Percentiles rank a stretch among this genome's conserved stretches.
Conservation (phyloP, 1,140 invertebrate genomes). For the Pachypeltis micranthus region DNA sequence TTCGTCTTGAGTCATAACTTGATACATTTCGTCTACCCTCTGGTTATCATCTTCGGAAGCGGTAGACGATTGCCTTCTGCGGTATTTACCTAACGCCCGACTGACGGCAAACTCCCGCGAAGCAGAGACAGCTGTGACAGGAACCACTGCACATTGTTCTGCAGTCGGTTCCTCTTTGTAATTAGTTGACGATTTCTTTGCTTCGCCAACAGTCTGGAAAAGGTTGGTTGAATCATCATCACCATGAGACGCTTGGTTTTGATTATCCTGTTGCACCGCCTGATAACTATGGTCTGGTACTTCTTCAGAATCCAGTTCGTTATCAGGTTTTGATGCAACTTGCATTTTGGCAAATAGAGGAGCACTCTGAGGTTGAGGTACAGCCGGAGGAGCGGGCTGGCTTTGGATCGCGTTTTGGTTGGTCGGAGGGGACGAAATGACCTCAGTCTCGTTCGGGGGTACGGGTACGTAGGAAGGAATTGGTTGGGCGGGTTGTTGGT, state of each 20-base stretch:
- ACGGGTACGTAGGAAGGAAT: too few relatives aligned
- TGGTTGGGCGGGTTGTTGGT: not conserved
- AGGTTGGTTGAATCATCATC: slow-evolving; percentile 45
- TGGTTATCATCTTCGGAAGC: slow-evolving; percentile 30
- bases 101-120: slow-evolving; percentile 75
- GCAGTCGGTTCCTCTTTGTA: slow-evolving; percentile 36
- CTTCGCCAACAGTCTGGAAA: slow-evolving; percentile 60
- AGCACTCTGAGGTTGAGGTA: too few relatives aligned
- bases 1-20: slow-evolving; percentile 25
- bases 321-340: not conserved
- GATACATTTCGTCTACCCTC: slow-evolving; percentile 19
- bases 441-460: too few relatives aligned
- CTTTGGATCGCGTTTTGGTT: too few relatives aligned
- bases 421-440: too few relatives aligned
- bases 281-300: not conserved
- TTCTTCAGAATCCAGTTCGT: not conserved
- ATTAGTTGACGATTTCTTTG: slow-evolving; percentile 43
- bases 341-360: not conserved
- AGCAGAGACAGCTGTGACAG: slow-evolving; percentile 44
- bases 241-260: slow-evolving; percentile 30
- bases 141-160: slow-evolving; percentile 36
- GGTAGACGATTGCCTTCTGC: slow-evolving; percentile 48
- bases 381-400: too few relatives aligned
- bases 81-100: slow-evolving; percentile 65
- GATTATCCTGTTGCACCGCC: not conserved